These are phyloP conservation scores for Sebastes baramenuke DNA, from an alignment of 2,797 vertebrate genomes.

Conservation along the genomic window DNA sequence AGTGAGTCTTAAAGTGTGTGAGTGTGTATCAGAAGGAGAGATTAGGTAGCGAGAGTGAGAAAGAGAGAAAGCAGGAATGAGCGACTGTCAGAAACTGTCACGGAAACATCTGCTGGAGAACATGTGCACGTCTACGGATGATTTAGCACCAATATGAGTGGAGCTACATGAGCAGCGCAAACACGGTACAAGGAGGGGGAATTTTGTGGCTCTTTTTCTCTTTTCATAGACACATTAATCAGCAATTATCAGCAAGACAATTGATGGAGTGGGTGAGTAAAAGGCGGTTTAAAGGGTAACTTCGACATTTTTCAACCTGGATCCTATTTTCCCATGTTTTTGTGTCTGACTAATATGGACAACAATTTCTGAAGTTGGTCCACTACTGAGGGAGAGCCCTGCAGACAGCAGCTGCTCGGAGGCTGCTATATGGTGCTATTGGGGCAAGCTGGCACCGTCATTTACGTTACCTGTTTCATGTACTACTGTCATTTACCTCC, in stretches of 20 bases:
- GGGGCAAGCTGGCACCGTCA: too few species aligned
- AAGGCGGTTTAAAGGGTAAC: not conserved
- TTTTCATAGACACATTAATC: slow-evolving; percentile 40
- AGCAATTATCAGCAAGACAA: slow-evolving; percentile 48
- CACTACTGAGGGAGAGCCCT: too few species aligned
- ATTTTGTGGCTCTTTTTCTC: not conserved
- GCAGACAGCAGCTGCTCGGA: too few species aligned
- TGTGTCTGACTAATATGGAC: too few species aligned
- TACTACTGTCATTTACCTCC: too few species aligned
- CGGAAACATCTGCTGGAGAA: slow-evolving; percentile 61
- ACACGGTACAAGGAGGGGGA: slow-evolving; percentile 30
- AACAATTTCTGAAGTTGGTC: too few species aligned
- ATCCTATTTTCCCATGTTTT: too few species aligned
- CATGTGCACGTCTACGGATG: slow-evolving; percentile 50
- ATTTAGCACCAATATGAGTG: slow-evolving; percentile 46
- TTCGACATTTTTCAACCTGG: too few species aligned
- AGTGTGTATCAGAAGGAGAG: not conserved
- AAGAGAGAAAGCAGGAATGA: not conserved
- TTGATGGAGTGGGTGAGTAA: slow-evolving; percentile 33
- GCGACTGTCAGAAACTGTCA: slow-evolving; percentile 14
- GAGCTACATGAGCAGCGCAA: slow-evolving; percentile 27
- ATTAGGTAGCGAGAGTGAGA: not conserved
- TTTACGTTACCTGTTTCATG: too few species aligned
- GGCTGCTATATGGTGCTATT: too few species aligned
- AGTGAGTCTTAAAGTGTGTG: not conserved